These are phyloP conservation scores for Ferrisia virgata DNA, from an alignment of 2,888 invertebrate species.

Conservation along the genomic window DNA sequence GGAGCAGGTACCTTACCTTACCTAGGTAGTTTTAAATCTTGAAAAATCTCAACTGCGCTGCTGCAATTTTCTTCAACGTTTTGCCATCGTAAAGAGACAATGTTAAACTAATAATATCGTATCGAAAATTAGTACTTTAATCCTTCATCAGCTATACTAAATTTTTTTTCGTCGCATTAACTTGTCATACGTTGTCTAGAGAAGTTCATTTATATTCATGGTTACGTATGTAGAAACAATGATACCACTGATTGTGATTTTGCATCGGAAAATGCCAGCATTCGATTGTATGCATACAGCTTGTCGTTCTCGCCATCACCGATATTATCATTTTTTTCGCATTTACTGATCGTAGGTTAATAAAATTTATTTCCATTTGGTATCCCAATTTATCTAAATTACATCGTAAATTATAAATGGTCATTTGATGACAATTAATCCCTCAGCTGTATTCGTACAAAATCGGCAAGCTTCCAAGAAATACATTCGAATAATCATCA, in stretches of 20 bases:
- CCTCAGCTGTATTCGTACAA: not conserved
- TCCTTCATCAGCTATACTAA: no score
- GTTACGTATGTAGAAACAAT: no score
- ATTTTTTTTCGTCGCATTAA: no score
- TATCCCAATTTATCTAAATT: constrained; percentile 8
- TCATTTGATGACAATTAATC: constrained; percentile 1
- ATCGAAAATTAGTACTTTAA: no score
- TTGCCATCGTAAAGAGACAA: no score
- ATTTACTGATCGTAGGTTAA: not conserved
- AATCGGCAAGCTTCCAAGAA: not conserved
- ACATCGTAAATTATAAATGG: not conserved
- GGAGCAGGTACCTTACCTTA: no score
- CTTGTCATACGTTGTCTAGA: no score
- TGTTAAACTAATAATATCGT: no score
- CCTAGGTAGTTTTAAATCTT: not conserved
- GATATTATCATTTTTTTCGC: constrained; percentile 24
- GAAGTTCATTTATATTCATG: no score
- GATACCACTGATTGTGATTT: no score
- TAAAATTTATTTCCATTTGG: not conserved
- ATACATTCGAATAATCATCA: not conserved
- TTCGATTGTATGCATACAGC: not conserved
- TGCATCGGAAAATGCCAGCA: no score
- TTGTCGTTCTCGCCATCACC: not conserved
- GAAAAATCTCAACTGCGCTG: no score
- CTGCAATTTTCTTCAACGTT: not conserved